Base-by-base conservation (phyloP, 1,140 invertebrate genomes). In the Drosophila albomicans region DNA sequence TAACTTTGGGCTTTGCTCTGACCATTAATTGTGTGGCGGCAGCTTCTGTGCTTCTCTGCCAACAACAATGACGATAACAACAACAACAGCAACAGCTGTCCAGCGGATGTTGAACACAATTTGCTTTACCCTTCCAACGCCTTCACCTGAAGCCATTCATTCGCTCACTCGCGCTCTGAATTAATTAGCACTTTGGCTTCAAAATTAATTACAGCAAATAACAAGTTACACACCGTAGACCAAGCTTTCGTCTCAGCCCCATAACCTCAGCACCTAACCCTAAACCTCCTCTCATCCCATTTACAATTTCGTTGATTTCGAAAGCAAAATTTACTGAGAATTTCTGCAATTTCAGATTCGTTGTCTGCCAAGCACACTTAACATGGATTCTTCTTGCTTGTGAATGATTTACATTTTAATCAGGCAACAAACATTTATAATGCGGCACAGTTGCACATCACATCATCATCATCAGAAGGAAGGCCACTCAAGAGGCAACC, bases 191-290 rank as follows among this genome's bases (percentile, higher is more conserved):
- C 84, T 89, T 63, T 80, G 76, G 82, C 67, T 64, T 84, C 51
- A 75, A 87, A 87, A 87, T 87, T 87, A 87, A 88, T 87, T 87
- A 87, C 84, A 69, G 57, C 78, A 87, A 87, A 87, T 87, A 87
- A 87, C 84, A 87, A 87, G 84, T 87, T 87, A 87, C 84, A 87
- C 73, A 88, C 61, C 67, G 72, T 46, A 66, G 82, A 51, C 63
- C 63, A 66, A 66, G 51, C 65, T 61, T 69, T 70, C 15, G 20
- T 43, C 46, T 3, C 13, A 57, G 7, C 15, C n/a, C 48, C 58
- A 32, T 1, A 11, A 3, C 41, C 28, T 6, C 20, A 20, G 20
- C 20, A 3, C 20, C 20, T 25, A 25, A 25, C 20, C 13, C 16
- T 48, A 30, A 8, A 2, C 43, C n/a, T 16, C 11, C 1, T 54